Conservation (phyloP, 1,140 invertebrate genomes). For the Bombus haemorrhoidalis region DNA sequence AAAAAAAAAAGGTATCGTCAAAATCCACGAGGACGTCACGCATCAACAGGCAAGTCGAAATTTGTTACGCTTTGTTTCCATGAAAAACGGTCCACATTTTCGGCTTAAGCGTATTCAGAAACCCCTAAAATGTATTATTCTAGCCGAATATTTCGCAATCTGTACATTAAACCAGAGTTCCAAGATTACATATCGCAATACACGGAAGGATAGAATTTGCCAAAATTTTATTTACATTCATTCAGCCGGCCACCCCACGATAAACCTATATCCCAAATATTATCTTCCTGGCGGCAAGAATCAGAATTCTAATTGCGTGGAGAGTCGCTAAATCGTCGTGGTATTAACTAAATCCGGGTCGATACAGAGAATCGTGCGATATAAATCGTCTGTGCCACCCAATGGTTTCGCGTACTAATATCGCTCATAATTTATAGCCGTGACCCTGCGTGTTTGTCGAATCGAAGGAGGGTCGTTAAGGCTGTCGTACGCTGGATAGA, state of each 20-base stretch:
- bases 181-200: no score
- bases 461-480: conserved; percentile 29
- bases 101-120: no score
- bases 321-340: conserved; percentile 45
- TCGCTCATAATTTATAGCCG: conserved; percentile 61
- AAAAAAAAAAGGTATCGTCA: no score
- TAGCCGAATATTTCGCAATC: no score
- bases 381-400: conserved; percentile 54
- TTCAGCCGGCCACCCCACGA: not conserved
- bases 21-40: no score
- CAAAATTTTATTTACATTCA: not conserved
- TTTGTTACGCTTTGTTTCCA: no score
- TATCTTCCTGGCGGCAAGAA: conserved; percentile 32
- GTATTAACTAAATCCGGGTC: conserved; percentile 49
- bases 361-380: conserved; percentile 38
- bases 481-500: conserved; percentile 31
- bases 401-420: conserved; percentile 50
- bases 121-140: no score
- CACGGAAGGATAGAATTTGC: no score
- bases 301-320: conserved; percentile 43
- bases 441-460: conserved; percentile 44
- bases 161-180: no score
- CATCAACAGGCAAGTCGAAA: no score
- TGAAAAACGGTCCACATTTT: no score
- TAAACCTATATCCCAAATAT: no score